These are phyloP conservation scores for Drosophila malerkotliana DNA, from an alignment of 1,140 invertebrate genomes.

Conservation along the genomic window DNA sequence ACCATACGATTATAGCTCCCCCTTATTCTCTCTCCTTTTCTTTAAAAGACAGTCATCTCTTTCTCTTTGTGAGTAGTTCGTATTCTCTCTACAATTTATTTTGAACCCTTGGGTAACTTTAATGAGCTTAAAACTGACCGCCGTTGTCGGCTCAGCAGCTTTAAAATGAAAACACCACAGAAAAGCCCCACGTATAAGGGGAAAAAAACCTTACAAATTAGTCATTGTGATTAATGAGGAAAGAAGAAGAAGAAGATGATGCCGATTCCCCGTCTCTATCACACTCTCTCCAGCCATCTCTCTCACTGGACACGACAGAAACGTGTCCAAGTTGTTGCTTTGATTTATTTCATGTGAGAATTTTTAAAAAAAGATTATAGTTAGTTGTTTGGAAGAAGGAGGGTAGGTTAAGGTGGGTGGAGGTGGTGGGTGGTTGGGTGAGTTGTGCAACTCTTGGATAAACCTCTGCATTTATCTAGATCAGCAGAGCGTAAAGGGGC, in stretches of 20 bases:
- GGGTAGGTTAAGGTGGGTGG: background rate
- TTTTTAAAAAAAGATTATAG: conserved; percentile 51
- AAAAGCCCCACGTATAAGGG: background rate
- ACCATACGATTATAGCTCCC: background rate
- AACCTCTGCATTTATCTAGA: conserved; percentile 55
- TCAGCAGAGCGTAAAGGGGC: conserved; percentile 48
- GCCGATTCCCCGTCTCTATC: conserved; percentile 17
- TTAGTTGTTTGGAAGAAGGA: background rate
- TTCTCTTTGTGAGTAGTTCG: background rate
- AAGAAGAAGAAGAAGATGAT: conserved; percentile 1
- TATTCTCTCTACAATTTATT: conserved; percentile 32
- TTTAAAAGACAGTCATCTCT: background rate
- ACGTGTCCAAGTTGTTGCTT: conserved; percentile 41
- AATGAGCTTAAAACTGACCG: conserved; percentile 64
- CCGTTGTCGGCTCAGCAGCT: conserved; percentile 30
- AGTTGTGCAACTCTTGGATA: conserved; percentile 49
- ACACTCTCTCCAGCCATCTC: background rate
- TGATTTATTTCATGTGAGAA: conserved; percentile 60
- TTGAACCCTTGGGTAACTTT: conserved; percentile 53
- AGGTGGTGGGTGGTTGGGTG: background rate
- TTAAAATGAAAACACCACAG: conserved; percentile 30
- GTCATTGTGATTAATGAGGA: conserved; percentile 76
- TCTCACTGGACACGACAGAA: conserved; percentile 9
- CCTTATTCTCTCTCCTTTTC: background rate
- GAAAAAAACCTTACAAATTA: conserved; percentile 52